These are phyloP conservation scores for Pecten maximus DNA, from an alignment of 2,888 invertebrate genomes.

Conservation along the genomic window DNA sequence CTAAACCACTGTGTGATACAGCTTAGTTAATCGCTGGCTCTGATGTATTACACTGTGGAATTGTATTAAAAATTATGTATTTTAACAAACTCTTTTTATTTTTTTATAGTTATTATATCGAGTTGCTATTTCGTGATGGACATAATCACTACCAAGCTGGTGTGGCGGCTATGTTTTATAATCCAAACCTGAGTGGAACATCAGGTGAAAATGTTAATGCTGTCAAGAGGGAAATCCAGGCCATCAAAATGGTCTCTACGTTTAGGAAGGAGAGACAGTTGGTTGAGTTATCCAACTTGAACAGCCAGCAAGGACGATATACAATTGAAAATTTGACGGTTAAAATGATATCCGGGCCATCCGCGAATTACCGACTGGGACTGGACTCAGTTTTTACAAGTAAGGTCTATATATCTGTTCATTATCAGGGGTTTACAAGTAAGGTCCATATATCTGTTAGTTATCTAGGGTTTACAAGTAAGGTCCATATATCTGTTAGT, in stretches of 20 bases:
- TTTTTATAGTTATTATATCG: neutral
- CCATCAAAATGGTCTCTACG: neutral
- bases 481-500: too few species aligned
- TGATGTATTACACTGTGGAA: too few species aligned
- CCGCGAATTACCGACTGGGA: neutral
- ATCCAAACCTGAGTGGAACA: neutral
- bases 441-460: too few species aligned
- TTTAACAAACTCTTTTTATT: too few species aligned
- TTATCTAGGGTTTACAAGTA: too few species aligned
- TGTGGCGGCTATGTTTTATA: neutral
- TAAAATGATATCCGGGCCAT: neutral
- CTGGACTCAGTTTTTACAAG: neutral
- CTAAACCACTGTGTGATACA: too few species aligned
- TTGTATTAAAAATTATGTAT: too few species aligned
- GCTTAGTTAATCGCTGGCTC: too few species aligned
- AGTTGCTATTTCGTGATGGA: neutral
- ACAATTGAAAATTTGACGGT: neutral
- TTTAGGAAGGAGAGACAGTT: neutral
- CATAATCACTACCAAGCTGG: neutral
- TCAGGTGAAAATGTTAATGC: neutral
- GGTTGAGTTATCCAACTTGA: neutral
- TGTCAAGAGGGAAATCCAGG: neutral
- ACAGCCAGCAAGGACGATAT: neutral
- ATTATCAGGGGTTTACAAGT: too few species aligned
- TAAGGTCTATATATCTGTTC: too few species aligned